Conservation (phyloP, 1,140 invertebrate species). For the Drepana arcuata region DNA sequence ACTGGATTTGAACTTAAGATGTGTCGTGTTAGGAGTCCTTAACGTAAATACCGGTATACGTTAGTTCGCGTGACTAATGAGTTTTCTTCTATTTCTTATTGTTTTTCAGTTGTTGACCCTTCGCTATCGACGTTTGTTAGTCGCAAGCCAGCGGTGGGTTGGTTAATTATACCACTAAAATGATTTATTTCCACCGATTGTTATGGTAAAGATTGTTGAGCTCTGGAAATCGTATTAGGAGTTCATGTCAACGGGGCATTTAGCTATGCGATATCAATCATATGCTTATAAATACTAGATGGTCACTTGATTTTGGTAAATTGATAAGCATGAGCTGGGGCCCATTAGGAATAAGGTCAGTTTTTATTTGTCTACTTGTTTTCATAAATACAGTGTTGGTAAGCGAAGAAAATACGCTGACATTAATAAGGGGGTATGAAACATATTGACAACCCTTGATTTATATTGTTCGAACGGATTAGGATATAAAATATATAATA, state of each 20-base stretch:
- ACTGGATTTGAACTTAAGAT: no score
- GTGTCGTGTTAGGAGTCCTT: no score
- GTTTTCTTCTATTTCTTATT: conserved; percentile 60
- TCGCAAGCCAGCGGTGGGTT: background rate
- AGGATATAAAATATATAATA: no score
- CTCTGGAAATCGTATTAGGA: conserved; percentile 20
- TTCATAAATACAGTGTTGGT: no score
- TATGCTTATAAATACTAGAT: background rate
- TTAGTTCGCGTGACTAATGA: conserved; percentile 57
- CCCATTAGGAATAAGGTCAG: no score
- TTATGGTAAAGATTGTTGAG: conserved; percentile 15
- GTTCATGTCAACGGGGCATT: conserved; percentile 34
- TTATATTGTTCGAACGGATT: no score
- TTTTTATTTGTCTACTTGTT: no score
- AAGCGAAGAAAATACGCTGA: no score
- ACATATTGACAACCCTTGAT: no score
- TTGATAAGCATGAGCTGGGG: no score
- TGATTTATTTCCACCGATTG: background rate
- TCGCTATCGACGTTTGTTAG: conserved; percentile 3
- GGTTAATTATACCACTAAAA: background rate
- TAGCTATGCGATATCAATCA: conserved; percentile 7
- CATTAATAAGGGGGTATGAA: no score
- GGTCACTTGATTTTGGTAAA: no score
- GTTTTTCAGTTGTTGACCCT: conserved; percentile 61
- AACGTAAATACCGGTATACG: conserved; percentile 8